Evolutionary conservation across 2,113 vertebrate genomes (phyloP).

Genomic region (Brevimyrus niger): DNA sequence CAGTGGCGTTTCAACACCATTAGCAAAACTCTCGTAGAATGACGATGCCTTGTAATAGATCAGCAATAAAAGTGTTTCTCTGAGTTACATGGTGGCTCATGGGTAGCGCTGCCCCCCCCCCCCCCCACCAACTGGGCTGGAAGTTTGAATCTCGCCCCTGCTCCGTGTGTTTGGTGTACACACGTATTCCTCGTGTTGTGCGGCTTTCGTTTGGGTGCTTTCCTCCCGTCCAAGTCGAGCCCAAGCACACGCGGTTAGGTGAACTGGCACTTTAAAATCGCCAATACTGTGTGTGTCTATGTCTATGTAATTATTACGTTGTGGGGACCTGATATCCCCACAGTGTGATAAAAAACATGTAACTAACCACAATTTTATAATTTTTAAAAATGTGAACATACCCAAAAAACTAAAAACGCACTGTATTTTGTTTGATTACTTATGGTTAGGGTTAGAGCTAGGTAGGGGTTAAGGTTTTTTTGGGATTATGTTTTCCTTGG

Average conservation of each 20-base stretch:
- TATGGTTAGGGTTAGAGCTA: too few species aligned
- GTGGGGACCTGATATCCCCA: too few species aligned
- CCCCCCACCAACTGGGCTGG: not conserved
- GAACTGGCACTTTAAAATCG: not conserved
- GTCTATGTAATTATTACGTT: too few species aligned
- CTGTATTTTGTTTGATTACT: too few species aligned
- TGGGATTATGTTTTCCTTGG: not conserved
- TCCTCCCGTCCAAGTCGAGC: not conserved
- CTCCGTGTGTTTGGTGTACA: not conserved
- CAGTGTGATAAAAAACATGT: too few species aligned
- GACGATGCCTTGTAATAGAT: not conserved
- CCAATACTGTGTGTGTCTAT: not conserved
- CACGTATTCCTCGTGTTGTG: not conserved
- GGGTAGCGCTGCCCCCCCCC: too few species aligned
- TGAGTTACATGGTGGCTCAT: not conserved
- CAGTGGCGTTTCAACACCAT: too few species aligned
- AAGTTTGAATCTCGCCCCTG: not conserved
- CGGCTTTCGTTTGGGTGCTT: not conserved
- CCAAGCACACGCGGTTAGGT: not conserved
- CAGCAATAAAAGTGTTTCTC: not conserved
- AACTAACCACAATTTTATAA: too few species aligned
- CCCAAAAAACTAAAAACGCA: too few species aligned
- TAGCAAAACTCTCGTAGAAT: not conserved
- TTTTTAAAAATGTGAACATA: too few species aligned
- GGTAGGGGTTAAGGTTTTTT: not conserved